A percentile compares a stretch with the other conserved stretches of the same genome.
Conservation (phyloP, 2,888 invertebrate species). For the Epirrhoe tristata region DNA sequence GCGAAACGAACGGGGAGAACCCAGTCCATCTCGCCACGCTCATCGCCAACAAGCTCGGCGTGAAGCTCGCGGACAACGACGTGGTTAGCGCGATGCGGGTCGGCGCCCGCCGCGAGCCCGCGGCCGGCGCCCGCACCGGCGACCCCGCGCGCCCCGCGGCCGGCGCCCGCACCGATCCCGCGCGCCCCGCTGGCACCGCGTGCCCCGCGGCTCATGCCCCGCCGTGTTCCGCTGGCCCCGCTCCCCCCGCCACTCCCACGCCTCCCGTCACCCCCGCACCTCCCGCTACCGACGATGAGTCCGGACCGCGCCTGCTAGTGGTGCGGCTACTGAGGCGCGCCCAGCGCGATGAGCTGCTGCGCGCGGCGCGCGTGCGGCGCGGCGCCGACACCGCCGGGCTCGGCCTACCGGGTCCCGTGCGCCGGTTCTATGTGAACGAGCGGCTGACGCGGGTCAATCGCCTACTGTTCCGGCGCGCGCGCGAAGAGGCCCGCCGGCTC, state of each 20-base stretch:
- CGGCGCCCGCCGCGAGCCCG: constrained; percentile 7
- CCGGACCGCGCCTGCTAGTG: constrained; percentile 7
- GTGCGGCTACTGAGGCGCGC: constrained; percentile 5
- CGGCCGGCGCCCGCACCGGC: neutral
- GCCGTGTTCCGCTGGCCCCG: neutral
- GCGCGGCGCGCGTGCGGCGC: constrained; percentile 11
- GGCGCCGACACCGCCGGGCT: constrained; percentile 10
- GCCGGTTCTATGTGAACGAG: constrained; percentile 25
- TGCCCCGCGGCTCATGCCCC: too few species aligned
- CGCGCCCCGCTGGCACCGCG: neutral
- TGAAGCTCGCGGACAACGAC: constrained; percentile 34
- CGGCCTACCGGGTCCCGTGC: constrained; percentile 16
- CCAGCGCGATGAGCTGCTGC: constrained; percentile 4
- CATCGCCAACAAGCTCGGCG: constrained; percentile 34
- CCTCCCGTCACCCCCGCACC: neutral
- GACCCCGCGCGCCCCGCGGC: constrained; percentile 13
- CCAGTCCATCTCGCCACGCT: constrained; percentile 21
- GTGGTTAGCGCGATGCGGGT: constrained; percentile 34
- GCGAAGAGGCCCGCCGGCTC: neutral
- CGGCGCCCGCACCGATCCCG: neutral
- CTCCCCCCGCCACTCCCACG: neutral
- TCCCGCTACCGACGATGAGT: neutral
- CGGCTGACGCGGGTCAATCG: constrained; percentile 17
- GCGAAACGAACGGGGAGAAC: constrained; percentile 33
- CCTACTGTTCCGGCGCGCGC: neutral